phyloP scores from a whole-genome alignment of 2,888 invertebrate genomes.

The Malachius bipustulatus region DNA sequence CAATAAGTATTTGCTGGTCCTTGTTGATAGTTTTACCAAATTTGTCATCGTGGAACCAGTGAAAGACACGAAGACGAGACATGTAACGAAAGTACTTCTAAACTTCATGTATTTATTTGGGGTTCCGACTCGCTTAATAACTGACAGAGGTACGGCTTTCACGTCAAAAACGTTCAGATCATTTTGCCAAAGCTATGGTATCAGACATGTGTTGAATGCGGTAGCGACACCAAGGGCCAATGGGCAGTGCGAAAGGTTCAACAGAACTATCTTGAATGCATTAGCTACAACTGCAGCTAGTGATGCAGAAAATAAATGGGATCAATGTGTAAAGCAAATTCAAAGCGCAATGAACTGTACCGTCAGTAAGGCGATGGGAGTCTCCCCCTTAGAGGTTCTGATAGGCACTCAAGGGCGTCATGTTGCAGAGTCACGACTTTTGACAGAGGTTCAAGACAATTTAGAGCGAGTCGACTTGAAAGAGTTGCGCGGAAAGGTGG shows the following conservation, averaged over 20 bases:
- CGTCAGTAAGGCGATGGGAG: constrained; percentile 8
- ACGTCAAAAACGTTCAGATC: constrained; percentile 9
- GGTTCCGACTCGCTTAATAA: constrained; percentile 7
- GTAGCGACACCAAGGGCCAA: too few relatives aligned
- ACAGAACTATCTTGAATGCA: constrained; percentile 17
- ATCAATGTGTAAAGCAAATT: constrained; percentile 13
- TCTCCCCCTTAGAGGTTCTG: constrained; percentile 9
- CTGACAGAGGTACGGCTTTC: constrained; percentile 16
- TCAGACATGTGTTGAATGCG: constrained; percentile 5
- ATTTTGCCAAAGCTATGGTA: constrained; percentile 4
- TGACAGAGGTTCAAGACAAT: background rate
- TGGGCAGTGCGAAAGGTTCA: constrained; percentile 20
- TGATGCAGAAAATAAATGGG: constrained; percentile 13
- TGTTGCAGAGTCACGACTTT: background rate
- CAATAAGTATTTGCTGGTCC: constrained; percentile 21
- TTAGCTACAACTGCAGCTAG: constrained; percentile 15
- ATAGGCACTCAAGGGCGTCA: background rate
- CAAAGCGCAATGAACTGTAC: constrained; percentile 18
- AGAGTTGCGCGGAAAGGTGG: background rate
- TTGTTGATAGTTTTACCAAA: constrained; percentile 25
- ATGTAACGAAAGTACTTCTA: background rate
- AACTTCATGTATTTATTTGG: constrained; percentile 8
- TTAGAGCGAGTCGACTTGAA: background rate
- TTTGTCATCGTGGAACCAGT: constrained; percentile 19
- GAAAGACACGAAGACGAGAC: constrained; percentile 7